Base-by-base conservation (phyloP, 2,797 vertebrate species). In the Gouania willdenowi region DNA sequence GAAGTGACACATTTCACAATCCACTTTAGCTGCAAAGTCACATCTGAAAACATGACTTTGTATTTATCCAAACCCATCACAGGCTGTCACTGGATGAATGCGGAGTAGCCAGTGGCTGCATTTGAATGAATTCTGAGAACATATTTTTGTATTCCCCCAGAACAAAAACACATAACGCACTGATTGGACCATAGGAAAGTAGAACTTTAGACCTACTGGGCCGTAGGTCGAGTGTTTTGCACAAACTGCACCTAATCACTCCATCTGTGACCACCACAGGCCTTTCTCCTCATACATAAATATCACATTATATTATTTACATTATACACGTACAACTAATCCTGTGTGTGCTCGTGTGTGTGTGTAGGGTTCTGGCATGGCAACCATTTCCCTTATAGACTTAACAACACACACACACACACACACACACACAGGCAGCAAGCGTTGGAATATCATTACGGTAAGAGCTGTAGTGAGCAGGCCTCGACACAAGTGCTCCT, bases 361-460 rank as follows among this genome's bases (percentile, higher is more conserved):
- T 32, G 34, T 30, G 57, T 32, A 47, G 12, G 26, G 43, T 35
- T 79, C 60, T 85, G 77, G 83, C 77, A 79, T 69, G 63, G 62
- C 67, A 79, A 81, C 81, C 83, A 83, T 83, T 85, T 83, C 81
- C 83, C 72, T 61, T 82, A 81, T 79, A 85, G 82, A 85, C 80
- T 83, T 79, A 85, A 81, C 79, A 85, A 81, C 83, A 73, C 65
- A 68, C 60, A 69, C 26, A 76, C 39, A 72, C 60, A 71, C 63
- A 67, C 72, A 51, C 56, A 35, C 51, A 50, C 60, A 47, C 35
- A 52, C 45, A 41, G 40, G 54, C 44, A 22, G 65, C 60, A 44
- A 79, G 75, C 59, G 60, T 74, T 82, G 81, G 81, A 85, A 85
- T 85, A 85, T 83, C 83, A 85, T 85, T 85, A 85, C 75, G 75